phyloP scores from a whole-genome alignment of 2,888 invertebrate species.

The Mycogona germanica region DNA sequence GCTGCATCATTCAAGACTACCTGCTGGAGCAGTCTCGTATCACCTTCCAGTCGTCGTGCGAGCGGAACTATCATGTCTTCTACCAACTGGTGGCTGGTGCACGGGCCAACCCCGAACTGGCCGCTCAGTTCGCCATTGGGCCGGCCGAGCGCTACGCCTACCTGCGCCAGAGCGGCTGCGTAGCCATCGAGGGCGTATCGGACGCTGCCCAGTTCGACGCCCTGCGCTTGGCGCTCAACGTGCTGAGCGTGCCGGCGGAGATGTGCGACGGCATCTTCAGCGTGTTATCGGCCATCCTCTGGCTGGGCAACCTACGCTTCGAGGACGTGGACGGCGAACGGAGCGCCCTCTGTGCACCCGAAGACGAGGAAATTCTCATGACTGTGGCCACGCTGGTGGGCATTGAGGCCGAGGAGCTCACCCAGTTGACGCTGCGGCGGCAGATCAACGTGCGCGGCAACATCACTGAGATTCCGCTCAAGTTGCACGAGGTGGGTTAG shows the following conservation, averaged over 20 bases:
- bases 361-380: conserved; percentile 55
- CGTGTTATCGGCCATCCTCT: conserved; percentile 73
- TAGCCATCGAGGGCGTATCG: conserved; percentile 48
- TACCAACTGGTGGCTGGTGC: conserved; percentile 79
- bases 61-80: conserved; percentile 84
- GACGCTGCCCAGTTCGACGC: conserved; percentile 65
- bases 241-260: conserved; percentile 68
- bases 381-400: conserved; percentile 63
- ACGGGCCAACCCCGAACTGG: conserved; percentile 53
- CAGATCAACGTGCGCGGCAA: conserved; percentile 88
- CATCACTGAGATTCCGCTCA: conserved; percentile 81
- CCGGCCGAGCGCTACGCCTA: conserved; percentile 68
- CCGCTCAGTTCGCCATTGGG: conserved; percentile 52
- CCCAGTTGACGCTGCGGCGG: conserved; percentile 56
- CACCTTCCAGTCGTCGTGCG: conserved; percentile 74
- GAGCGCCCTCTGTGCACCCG: conserved; percentile 52
- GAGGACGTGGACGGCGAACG: conserved; percentile 79
- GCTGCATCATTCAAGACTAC: conserved; percentile 84
- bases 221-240: conserved; percentile 75
- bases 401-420: conserved; percentile 56
- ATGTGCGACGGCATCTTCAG: conserved; percentile 83
- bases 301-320: conserved; percentile 79
- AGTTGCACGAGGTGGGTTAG: conserved; percentile 57
- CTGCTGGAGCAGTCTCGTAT: conserved; percentile 79
- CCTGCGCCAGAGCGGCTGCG: conserved; percentile 55